Conservation (phyloP, 23 tunicate species). For the Botrylloides violaceus region DNA sequence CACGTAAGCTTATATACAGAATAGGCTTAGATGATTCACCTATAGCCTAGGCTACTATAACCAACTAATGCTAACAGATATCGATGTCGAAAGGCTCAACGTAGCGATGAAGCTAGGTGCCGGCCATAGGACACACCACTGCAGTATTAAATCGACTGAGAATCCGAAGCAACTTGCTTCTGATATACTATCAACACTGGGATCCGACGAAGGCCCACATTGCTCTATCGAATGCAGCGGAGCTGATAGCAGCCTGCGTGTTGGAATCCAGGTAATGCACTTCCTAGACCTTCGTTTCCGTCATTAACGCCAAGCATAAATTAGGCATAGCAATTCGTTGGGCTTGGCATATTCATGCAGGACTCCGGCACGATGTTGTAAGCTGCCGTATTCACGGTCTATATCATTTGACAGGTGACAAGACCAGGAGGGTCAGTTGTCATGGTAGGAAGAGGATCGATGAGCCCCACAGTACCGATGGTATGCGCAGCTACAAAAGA, state of each 20-base stretch:
- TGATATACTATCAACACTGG: slow-evolving; percentile 24
- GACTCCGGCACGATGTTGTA: too few relatives aligned
- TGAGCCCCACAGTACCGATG: slow-evolving; percentile 67
- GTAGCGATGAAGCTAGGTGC: slow-evolving; percentile 36
- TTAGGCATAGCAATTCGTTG: too few relatives aligned
- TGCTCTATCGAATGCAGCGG: slow-evolving; percentile 89
- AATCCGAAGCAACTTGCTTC: slow-evolving; percentile 30
- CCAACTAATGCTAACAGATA: slow-evolving; percentile 66
- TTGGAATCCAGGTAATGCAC: slow-evolving; percentile 63
- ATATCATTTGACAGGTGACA: slow-evolving; percentile 31
- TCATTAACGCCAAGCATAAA: not conserved
- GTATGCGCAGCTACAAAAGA: slow-evolving; percentile 84
- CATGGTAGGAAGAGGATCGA: slow-evolving; percentile 82
- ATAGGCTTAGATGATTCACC: not conserved
- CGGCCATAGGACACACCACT: slow-evolving; percentile 31
- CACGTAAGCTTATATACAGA: not conserved
- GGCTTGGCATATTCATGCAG: too few relatives aligned
- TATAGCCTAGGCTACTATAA: not conserved
- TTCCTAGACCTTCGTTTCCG: not conserved
- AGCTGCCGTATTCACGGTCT: too few relatives aligned
- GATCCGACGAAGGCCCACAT: slow-evolving; percentile 46
- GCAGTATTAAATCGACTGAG: slow-evolving; percentile 4
- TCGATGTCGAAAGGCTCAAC: slow-evolving; percentile 51
- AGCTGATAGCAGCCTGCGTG: slow-evolving; percentile 66
- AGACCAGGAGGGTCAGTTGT: slow-evolving; percentile 71